Evolutionary conservation across 2,888 invertebrate species (phyloP).

Genomic region (Frankliniella fusca): DNA sequence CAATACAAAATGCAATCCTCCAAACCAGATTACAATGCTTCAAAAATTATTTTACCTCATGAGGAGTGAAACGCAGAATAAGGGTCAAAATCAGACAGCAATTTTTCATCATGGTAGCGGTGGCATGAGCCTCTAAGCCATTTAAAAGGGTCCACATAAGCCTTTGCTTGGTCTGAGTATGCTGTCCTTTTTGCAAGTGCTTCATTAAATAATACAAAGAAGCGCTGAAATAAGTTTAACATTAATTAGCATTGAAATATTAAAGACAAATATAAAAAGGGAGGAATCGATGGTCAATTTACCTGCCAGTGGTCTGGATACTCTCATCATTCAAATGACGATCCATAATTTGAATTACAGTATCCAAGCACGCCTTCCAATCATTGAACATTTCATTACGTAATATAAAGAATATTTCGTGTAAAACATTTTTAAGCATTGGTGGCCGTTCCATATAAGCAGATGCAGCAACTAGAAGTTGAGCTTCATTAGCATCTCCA

Average conservation of each 20-base stretch:
- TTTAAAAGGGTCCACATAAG: slow-evolving; percentile 79
- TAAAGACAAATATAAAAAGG: slow-evolving; percentile 35
- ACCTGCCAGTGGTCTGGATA: slow-evolving; percentile 91
- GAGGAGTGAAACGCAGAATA: slow-evolving; percentile 91
- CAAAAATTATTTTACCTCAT: slow-evolving; percentile 61
- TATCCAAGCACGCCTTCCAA: slow-evolving; percentile 68
- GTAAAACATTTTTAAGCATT: slow-evolving; percentile 77
- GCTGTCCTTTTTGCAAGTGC: slow-evolving; percentile 69
- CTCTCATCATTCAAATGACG: slow-evolving; percentile 79
- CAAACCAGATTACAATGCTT: not conserved
- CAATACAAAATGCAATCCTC: not conserved
- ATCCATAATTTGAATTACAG: slow-evolving; percentile 87
- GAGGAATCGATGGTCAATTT: slow-evolving; percentile 38
- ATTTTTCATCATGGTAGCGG: slow-evolving; percentile 93
- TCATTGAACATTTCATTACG: slow-evolving; percentile 75
- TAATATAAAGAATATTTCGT: slow-evolving; percentile 84
- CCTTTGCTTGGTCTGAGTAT: slow-evolving; percentile 67
- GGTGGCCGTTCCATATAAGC: slow-evolving; percentile 81
- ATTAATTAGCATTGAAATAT: slow-evolving; percentile 16
- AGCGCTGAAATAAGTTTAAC: slow-evolving; percentile 61
- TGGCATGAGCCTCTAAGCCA: slow-evolving; percentile 83
- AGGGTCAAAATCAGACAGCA: slow-evolving; percentile 90
- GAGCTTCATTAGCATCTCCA: slow-evolving; percentile 86
- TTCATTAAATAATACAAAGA: slow-evolving; percentile 93
- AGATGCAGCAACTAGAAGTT: slow-evolving; percentile 78